These are phyloP conservation scores for Trematomus bernacchii DNA, from an alignment of 2,797 vertebrate species.

Conservation along the genomic window DNA sequence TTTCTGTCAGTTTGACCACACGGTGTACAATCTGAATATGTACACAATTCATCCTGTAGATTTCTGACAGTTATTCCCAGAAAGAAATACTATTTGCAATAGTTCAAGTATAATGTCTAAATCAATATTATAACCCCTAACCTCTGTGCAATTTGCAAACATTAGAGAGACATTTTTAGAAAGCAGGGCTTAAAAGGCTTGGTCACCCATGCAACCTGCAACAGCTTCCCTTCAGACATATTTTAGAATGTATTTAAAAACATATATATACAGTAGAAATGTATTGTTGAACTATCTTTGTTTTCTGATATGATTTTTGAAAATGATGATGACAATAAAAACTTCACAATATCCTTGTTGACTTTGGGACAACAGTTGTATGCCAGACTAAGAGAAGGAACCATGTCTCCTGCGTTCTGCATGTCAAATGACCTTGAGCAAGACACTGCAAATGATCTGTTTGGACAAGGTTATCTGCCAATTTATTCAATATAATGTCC, in stretches of 20 bases:
- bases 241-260: conserved; percentile 52
- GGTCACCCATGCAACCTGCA: conserved; percentile 38
- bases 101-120: conserved; percentile 43
- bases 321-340: conserved; percentile 69
- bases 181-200: conserved; percentile 34
- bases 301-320: conserved; percentile 67
- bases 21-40: conserved; percentile 19
- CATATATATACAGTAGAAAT: conserved; percentile 12
- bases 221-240: conserved; percentile 47
- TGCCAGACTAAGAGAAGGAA: neutral
- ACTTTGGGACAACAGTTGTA: conserved; percentile 7
- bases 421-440: no score
- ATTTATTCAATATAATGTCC: no score
- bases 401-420: neutral
- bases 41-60: conserved; percentile 31
- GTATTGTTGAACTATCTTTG: conserved; percentile 37
- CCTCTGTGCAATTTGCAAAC: conserved; percentile 47
- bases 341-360: conserved; percentile 26
- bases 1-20: neutral
- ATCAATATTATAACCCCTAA: conserved; percentile 44
- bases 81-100: conserved; percentile 32
- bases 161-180: conserved; percentile 48
- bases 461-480: neutral
- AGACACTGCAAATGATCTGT: neutral
- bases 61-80: conserved; percentile 18